Evolutionary conservation across 2,113 vertebrate genomes (phyloP), one percentile per base, ranked within the genome.

Genomic region (Pterocles orientalis): DNA sequence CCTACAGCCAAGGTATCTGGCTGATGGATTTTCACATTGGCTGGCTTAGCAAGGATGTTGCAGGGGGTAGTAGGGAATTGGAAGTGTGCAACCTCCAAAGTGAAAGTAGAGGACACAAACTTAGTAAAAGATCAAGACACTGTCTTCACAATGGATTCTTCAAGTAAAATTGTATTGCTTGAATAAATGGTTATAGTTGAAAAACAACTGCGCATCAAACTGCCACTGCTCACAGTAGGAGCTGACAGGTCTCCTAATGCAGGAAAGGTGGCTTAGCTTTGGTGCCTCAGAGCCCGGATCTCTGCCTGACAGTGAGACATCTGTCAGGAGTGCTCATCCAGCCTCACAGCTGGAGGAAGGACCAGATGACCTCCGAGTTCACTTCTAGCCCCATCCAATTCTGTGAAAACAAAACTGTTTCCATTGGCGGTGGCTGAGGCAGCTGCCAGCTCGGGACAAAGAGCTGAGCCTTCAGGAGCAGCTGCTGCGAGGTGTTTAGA

Each of bases 401-500:
- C 72, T 21, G 39, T 86, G 86, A 39, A 91, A 95, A 93, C 57
- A 85, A 57, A 91, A 77, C 86, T 10, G 7, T 86, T 96, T 85
- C 92, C 88, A 43, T 29, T 2, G 7, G 53, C 2, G 3, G 43
- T 14, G 41, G 87, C 68, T 64, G 79, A 77, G 76, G 56, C 93
- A 94, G 94, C 92, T 96, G 93, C 43, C 33, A 45, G 82, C 77
- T 84, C 33, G 29, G 76, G 68, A 96, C 92, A 94, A 96, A 92
- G 83, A 81, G 71, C 79, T 54, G 75, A 72, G 78, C 71, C 43
- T 82, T 61, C 54, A 50, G 64, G 66, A 90, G 77, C 96, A 96
- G 96, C 94, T 91, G 90, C 73, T 90, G 62, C 0, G 5, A 50
- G 61, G 41, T 58, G 20, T 48, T 83, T 3, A 75, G 86, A 78